A percentile compares a stretch with the other conserved stretches of the same genome.
phyloP scores from a whole-genome alignment of 2,888 invertebrate genomes.

The Tuberolachnus salignus region DNA sequence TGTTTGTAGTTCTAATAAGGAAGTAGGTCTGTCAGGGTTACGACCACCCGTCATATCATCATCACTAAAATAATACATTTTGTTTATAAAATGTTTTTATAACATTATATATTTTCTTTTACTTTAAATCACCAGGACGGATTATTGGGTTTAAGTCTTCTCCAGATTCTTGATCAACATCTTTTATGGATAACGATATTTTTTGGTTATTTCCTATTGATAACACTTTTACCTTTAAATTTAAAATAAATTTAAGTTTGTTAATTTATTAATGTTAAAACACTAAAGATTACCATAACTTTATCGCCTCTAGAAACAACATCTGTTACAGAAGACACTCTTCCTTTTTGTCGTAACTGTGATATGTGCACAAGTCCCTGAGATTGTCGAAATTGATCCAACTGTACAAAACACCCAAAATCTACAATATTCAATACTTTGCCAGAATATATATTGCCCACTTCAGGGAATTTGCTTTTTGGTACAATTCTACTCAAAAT shows the following conservation, averaged over 20 bases:
- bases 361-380: slow-evolving; percentile 98
- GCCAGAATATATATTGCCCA: slow-evolving; percentile 88
- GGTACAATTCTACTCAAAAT: slow-evolving; percentile 31
- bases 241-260: slow-evolving; percentile 11
- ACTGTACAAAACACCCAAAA: slow-evolving; percentile 98
- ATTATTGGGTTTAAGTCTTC: slow-evolving; percentile 90
- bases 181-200: slow-evolving; percentile 95
- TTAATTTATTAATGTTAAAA: not conserved
- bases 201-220: slow-evolving; percentile 88
- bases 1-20: slow-evolving; percentile 65
- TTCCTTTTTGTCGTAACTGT: slow-evolving; percentile 86
- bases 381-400: slow-evolving; percentile 89
- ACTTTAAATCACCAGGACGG: slow-evolving; percentile 69
- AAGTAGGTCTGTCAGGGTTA: slow-evolving; percentile 89
- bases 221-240: slow-evolving; percentile 77
- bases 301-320: slow-evolving; percentile 88
- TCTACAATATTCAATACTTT: slow-evolving; percentile 94
- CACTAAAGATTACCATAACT: slow-evolving; percentile 66
- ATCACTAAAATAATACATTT: slow-evolving; percentile 60
- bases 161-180: slow-evolving; percentile 94
- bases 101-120: slow-evolving; percentile 60
- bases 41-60: slow-evolving; percentile 70
- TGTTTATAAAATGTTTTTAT: not conserved
- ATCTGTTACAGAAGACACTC: slow-evolving; percentile 92
- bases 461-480: slow-evolving; percentile 69